A percentile compares a stretch with the other conserved stretches of the same genome.
phyloP scores from a whole-genome alignment of 2,113 vertebrate genomes.

The Mirounga angustirostris region DNA sequence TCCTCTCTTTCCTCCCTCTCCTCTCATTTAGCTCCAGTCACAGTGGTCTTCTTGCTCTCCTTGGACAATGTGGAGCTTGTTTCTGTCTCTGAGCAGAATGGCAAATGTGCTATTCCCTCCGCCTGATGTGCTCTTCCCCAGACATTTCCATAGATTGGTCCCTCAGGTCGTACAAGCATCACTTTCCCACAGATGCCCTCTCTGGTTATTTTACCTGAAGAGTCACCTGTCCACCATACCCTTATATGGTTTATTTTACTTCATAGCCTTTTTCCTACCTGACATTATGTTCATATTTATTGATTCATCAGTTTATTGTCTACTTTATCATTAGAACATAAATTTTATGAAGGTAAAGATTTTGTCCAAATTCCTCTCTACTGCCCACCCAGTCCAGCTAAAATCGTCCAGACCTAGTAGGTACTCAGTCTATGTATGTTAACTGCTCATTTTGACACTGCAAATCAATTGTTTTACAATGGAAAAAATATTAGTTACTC shows the following conservation, averaged over 20 bases:
- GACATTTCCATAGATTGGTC: background rate
- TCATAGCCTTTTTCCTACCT: background rate
- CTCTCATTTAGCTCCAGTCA: background rate
- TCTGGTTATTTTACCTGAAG: background rate
- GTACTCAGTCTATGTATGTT: background rate
- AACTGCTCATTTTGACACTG: background rate
- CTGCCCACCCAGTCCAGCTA: background rate
- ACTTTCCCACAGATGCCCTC: background rate
- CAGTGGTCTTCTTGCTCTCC: background rate
- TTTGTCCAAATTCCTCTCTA: background rate
- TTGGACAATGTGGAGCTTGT: background rate
- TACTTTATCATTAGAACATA: background rate
- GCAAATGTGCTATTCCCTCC: background rate
- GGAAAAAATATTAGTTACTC: conserved; percentile 24
- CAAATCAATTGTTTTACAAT: background rate
- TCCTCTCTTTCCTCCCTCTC: background rate
- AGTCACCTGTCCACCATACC: background rate
- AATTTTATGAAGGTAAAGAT: conserved; percentile 17
- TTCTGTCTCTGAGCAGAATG: background rate
- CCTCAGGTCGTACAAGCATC: background rate
- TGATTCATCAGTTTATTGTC: background rate
- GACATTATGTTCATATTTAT: background rate
- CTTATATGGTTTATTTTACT: background rate
- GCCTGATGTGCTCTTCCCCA: background rate
- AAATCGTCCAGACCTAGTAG: background rate